Evolutionary conservation across 64 coral and sea anemone genomes (phyloP), one percentile per base, ranked within the genome.

Genomic region (Stichodactyla mertensii): DNA sequence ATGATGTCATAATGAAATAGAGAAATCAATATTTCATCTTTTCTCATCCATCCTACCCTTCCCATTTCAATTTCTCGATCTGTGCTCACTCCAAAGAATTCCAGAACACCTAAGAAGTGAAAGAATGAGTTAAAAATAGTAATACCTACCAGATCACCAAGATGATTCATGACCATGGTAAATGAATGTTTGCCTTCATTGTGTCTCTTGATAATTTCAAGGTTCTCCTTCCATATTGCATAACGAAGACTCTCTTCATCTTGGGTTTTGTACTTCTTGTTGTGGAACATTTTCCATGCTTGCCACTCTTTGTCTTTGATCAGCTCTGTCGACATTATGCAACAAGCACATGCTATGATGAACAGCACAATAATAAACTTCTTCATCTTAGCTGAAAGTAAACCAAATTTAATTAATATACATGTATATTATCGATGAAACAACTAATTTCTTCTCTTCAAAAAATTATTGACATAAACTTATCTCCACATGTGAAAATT

Each of bases 141-240:
- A n/a, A 27, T 8, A 45, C 83, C 62, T 93, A 96, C 94, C 74
- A 93, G 84, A 55, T 99, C 97, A 55, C 97, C 97, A 28, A 99
- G 69, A 51, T 99, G 97, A 54, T 99, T 95, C 94, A 95, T 92
- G 20, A 91, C 88, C 15, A 95, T 51, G 83, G 77, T 90, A 51
- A 87, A 95, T 8, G 56, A 31, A 53, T 92, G 91, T 18, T 87
- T 71, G 22, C 55, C 88, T 51, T 95, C 84, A 87, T 95, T 95
- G 57, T 95, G 94, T 74, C 69, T 26, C 12, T 74, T 74, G 69
- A 74, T 74, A 16, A 82, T 57, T 15, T 82, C 80, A 20, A 82
- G 23, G 51, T 82, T 82, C 52, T 82, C 80, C 19, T 82, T 82
- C 80, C 80, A 82, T 20, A 82, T 82, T 51, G 52, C 80, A 55